Evolutionary conservation across 2,113 vertebrate species (phyloP).

Genomic region (Zapornia atra): DNA sequence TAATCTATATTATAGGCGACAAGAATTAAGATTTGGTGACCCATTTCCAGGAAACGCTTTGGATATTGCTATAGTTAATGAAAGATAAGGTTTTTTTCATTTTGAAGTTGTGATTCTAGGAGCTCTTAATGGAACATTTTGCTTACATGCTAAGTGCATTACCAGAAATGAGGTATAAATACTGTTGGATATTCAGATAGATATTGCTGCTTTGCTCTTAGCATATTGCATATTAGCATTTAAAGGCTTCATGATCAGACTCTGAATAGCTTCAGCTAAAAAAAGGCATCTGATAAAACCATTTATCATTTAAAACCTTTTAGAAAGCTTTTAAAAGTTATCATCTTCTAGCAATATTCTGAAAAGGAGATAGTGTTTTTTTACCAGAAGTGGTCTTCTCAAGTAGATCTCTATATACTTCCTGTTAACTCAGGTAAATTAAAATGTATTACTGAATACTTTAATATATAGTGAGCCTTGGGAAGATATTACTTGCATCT

Average conservation of each 20-base stretch:
- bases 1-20: not conserved
- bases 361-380: not conserved
- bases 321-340: not conserved
- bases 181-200: not conserved
- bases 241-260: not conserved
- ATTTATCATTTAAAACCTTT: too few relatives aligned
- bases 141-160: not conserved
- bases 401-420: not conserved
- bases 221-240: not conserved
- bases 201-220: not conserved
- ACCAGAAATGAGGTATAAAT: not conserved
- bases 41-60: not conserved
- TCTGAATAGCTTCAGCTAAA: not conserved
- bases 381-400: not conserved
- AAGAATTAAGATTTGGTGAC: not conserved
- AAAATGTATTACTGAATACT: not conserved
- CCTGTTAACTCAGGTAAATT: not conserved
- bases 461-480: not conserved
- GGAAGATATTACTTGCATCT: not conserved
- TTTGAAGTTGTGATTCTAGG: not conserved
- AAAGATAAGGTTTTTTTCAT: not conserved
- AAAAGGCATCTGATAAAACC: not conserved
- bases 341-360: not conserved
- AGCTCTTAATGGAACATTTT: not conserved
- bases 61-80: not conserved